phyloP scores from a whole-genome alignment of 23 tunicate species.

The Halocynthia roretzi region DNA sequence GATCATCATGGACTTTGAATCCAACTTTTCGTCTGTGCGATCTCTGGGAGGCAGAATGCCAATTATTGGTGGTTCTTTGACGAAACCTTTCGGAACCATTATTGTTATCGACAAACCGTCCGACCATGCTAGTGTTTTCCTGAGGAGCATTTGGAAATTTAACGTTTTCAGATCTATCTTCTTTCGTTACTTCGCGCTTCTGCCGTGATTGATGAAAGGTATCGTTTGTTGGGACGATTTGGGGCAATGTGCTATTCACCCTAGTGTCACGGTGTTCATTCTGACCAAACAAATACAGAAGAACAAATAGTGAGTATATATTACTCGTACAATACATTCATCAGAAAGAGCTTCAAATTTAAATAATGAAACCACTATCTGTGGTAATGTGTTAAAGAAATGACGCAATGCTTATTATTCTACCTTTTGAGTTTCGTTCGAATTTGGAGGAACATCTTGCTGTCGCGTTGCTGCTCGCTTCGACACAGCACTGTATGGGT shows the following conservation, averaged over 20 bases:
- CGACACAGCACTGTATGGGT: constrained; percentile 46
- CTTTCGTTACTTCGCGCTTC: background rate
- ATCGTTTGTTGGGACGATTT: constrained; percentile 1
- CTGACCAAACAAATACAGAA: background rate
- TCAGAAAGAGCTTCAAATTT: too few species aligned
- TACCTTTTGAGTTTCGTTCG: background rate
- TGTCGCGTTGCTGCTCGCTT: background rate
- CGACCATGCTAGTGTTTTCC: background rate
- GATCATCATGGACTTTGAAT: constrained; percentile 17
- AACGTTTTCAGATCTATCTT: background rate
- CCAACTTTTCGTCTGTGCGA: constrained; percentile 15
- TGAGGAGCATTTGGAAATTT: constrained; percentile 5
- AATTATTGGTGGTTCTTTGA: background rate
- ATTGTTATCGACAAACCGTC: background rate
- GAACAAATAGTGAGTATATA: background rate
- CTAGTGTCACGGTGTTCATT: constrained; percentile 1
- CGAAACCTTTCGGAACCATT: background rate
- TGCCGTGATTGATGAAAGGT: background rate
- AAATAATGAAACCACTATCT: background rate
- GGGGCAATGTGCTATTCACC: constrained; percentile 17
- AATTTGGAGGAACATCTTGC: background rate
- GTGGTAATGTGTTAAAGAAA: background rate
- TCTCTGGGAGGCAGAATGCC: constrained; percentile 13
- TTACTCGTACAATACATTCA: too few species aligned
- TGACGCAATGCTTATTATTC: background rate